Conservation (phyloP, 2,797 vertebrate species). For the Anas bahamensis region DNA sequence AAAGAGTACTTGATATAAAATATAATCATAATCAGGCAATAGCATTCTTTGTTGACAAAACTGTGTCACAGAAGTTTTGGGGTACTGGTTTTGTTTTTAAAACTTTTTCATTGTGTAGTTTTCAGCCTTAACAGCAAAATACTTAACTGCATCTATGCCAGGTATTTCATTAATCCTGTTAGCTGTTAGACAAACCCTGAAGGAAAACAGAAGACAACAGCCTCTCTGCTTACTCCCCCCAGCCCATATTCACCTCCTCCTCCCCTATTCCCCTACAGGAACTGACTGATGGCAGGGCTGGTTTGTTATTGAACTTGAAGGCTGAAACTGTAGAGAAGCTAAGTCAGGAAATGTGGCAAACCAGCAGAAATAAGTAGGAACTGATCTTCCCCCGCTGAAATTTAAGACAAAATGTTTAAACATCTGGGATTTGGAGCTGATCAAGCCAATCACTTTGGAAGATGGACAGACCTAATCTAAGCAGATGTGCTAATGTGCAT, state of each 20-base stretch:
- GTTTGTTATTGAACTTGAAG: not conserved
- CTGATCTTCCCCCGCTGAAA: not conserved
- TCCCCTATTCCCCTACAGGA: constrained; percentile 4
- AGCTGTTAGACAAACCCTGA: constrained; percentile 68
- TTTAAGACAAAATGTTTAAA: not conserved
- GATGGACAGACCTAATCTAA: not conserved
- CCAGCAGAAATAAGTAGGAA: not conserved
- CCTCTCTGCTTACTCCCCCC: not conserved
- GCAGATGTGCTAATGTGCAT: not conserved
- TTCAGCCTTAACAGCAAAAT: constrained; percentile 73
- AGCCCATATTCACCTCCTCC: not conserved
- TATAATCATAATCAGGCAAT: not conserved
- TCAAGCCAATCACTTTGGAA: not conserved
- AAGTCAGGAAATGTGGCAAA: constrained; percentile 19
- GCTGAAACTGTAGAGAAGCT: not conserved
- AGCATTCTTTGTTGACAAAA: not conserved
- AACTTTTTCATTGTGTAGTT: constrained; percentile 50
- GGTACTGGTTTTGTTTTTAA: not conserved
- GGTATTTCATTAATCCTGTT: constrained; percentile 75
- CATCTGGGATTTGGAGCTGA: not conserved
- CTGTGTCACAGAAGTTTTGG: not conserved
- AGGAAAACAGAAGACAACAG: constrained; percentile 61
- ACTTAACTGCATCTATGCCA: constrained; percentile 73
- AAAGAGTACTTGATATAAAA: not conserved
- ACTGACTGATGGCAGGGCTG: constrained; percentile 7